Evolutionary conservation across 2,888 invertebrate species (phyloP), one percentile per base, ranked within the genome.

Genomic region (Leptinotarsa peninsularis): DNA sequence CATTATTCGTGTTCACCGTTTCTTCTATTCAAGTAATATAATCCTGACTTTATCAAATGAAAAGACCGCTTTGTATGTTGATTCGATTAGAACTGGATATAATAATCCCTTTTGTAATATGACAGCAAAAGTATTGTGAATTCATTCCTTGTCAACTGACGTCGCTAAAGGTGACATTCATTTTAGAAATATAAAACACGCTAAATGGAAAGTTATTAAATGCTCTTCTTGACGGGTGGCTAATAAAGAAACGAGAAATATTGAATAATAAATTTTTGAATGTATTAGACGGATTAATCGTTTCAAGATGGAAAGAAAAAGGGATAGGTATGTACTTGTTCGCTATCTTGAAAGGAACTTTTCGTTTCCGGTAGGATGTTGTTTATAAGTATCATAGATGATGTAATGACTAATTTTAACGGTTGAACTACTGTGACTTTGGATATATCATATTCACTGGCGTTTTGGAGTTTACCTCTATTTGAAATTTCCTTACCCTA

Each of bases 41-140:
- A 43, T 63, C 7, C 33, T 63, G 43, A 43, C n/a, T 63, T 63
- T n/a, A 63, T 63, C 7, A 63, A n/a, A 43, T 13, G 43, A 33
- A 63, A 63, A n/a, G 4, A n/a, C 63, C 5, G 33, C 63, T 33
- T 33, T 33, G 33, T 63, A 18, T 27, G 27, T 63, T 63, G 4
- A 43, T 63, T 63, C n/a, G n/a, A 63, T 43, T 33, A n/a, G 43
- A 63, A 63, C 15, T 27, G n/a, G 63, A 33, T 63, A 63, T n/a
- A 63, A 33, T 33, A 33, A 33, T n/a, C 2, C 1, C n/a, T 33
- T n/a, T 63, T 43, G 33, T 43, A n/a, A 33, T 43, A 17, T 63
- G 63, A 63, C 43, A 63, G 33, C 63, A n/a, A 33, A 7, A n/a
- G n/a, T n/a, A 13, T 18, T 63, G 14, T 33, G 17, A 33, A 63